Evolutionary conservation across 2,797 vertebrate genomes (phyloP), one percentile per base, ranked within the genome.

Genomic region (Leptoclinus maculatus): DNA sequence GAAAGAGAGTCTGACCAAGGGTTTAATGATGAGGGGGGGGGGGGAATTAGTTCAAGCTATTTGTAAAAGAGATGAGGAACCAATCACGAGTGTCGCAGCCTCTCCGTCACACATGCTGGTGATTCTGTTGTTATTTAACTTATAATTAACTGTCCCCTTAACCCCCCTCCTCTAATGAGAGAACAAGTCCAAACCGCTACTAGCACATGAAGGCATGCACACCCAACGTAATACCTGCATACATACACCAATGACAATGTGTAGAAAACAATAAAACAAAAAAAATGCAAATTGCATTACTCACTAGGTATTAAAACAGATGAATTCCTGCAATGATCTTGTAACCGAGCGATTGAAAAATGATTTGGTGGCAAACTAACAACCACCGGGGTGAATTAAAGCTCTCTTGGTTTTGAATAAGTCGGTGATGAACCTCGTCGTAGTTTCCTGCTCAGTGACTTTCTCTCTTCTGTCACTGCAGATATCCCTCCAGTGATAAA

Each of bases 21-120:
- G 25, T 62, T 60, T 77, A 56, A 67, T 66, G 58, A 74, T 27
- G 76, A 87, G 45, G 29, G 21, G 56, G 25, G 45, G 29, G 23
- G 56, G n/a, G 64, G 17, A 79, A 71, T 74, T 27, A 45, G 43
- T 71, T 85, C 38, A 41, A 57, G 68, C 38, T 76, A 54, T 86
- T 75, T 69, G 43, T 66, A 36, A 36, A 62, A 43, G 51, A 78
- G 66, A 71, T n/a, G 71, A 80, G 45, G 29, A 45, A 14, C 27
- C 47, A 41, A 54, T 66, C 51, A 82, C 17, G 69, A 43, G 45
- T 36, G 54, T 39, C 9, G 43, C 23, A 41, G 36, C 34, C 67
- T 79, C 49, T 66, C 13, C 23, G 58, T 47, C 14, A 12, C 41
- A 74, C 66, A 39, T 21, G 21, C 57, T 71, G 25, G 14, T 41